A percentile compares a stretch with the other conserved stretches of the same genome.
Conservation (phyloP, 2,888 invertebrate genomes). For the Coronaproctus castanopsis region DNA sequence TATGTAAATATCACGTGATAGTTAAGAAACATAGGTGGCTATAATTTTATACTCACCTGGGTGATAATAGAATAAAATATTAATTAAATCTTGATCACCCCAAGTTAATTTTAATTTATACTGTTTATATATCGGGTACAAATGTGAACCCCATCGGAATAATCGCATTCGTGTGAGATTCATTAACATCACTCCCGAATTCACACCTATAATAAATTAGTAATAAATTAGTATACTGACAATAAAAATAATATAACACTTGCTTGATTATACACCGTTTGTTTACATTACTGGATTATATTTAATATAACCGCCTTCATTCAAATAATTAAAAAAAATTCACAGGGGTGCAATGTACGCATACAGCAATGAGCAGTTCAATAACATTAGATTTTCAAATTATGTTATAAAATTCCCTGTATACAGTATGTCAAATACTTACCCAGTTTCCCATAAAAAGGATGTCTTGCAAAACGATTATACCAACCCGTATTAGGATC, state of each 20-base stretch:
- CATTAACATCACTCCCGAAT: slow-evolving; percentile 96
- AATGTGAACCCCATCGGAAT: slow-evolving; percentile 66
- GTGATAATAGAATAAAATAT: slow-evolving; percentile 70
- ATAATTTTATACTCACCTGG: slow-evolving; percentile 39
- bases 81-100: slow-evolving; percentile 95
- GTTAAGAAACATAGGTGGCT: too few species aligned
- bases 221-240: neutral
- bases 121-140: slow-evolving; percentile 62
- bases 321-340: neutral
- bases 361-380: too few species aligned
- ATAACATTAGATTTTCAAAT: too few species aligned
- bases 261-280: neutral
- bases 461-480: slow-evolving; percentile 84
- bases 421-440: too few species aligned
- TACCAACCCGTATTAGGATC: slow-evolving; percentile 90
- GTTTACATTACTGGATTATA: neutral
- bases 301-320: neutral
- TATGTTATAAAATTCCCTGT: too few species aligned
- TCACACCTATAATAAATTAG: slow-evolving; percentile 43
- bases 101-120: slow-evolving; percentile 74
- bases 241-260: neutral
- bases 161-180: slow-evolving; percentile 75
- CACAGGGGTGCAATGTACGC: slow-evolving; percentile 4
- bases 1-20: too few species aligned
- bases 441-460: slow-evolving; percentile 73